A percentile compares a stretch with the other conserved stretches of the same genome.
These are phyloP conservation scores for Microtus pennsylvanicus DNA, from an alignment of 2,113 vertebrate genomes.

Conservation along the genomic window DNA sequence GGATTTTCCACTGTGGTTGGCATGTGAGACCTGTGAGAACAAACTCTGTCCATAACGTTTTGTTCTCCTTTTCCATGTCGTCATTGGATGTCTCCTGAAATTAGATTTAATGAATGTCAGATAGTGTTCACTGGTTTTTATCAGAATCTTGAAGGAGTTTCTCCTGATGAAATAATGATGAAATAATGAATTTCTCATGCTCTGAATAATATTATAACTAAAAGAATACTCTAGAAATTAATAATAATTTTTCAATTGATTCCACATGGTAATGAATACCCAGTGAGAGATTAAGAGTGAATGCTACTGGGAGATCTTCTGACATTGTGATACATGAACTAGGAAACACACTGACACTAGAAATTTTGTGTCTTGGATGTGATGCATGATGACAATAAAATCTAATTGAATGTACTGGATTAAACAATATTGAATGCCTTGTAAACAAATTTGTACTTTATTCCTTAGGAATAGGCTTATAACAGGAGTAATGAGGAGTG, in stretches of 20 bases:
- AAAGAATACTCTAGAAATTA: not conserved
- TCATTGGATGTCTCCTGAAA: conserved; percentile 26
- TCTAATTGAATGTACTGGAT: no score
- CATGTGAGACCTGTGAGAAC: conserved; percentile 56
- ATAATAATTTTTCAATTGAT: not conserved
- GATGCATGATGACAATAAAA: no score
- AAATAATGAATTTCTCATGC: not conserved
- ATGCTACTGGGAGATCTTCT: no score
- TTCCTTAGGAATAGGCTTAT: no score
- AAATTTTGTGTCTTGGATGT: no score
- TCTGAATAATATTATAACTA: not conserved
- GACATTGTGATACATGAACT: no score
- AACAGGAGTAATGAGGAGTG: no score
- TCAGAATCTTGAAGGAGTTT: not conserved
- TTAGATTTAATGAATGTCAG: not conserved
- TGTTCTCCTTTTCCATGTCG: conserved; percentile 54
- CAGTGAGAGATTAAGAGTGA: not conserved
- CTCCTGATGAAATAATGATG: not conserved
- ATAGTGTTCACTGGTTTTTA: not conserved
- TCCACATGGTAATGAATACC: not conserved
- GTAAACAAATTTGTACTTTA: no score
- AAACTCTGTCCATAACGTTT: conserved; percentile 41
- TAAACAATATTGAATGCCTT: no score
- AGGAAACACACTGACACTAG: no score
- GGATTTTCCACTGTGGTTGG: not conserved